phyloP scores from a whole-genome alignment of 2,797 vertebrate genomes.

The Ctenosaura bakeri region DNA sequence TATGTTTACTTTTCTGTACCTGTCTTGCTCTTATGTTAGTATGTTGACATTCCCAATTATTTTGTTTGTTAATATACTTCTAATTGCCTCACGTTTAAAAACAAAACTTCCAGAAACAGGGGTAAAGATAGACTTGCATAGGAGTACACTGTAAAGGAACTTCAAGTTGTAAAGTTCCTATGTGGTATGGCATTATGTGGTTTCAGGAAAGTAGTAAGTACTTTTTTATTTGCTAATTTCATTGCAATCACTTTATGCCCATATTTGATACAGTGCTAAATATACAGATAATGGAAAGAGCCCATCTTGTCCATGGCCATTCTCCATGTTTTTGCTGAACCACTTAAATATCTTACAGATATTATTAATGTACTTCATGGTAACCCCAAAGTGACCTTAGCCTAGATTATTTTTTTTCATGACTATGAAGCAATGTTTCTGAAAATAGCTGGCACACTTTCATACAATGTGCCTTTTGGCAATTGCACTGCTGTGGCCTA shows the following conservation, averaged over 20 bases:
- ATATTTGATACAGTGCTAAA: conserved; percentile 34
- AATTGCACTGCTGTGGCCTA: conserved; percentile 6
- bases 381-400: conserved; percentile 21
- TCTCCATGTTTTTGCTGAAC: background rate
- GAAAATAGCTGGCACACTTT: conserved; percentile 39
- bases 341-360: conserved; percentile 29
- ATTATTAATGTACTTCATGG: conserved; percentile 18
- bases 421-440: conserved; percentile 19
- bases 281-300: background rate
- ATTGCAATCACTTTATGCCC: background rate
- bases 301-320: background rate
- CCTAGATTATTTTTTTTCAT: background rate
- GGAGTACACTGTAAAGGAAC: background rate
- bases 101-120: background rate
- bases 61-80: conserved; percentile 12
- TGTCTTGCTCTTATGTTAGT: too few species aligned
- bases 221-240: background rate
- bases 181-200: accelerated
- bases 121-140: background rate
- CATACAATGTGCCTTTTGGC: conserved; percentile 14
- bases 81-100: background rate
- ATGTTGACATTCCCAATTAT: background rate
- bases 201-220: background rate
- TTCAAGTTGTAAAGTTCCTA: background rate
- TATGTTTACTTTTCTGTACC: too few species aligned